Evolutionary conservation across 2,113 vertebrate species (phyloP).

Genomic region (Hystrix cristata): DNA sequence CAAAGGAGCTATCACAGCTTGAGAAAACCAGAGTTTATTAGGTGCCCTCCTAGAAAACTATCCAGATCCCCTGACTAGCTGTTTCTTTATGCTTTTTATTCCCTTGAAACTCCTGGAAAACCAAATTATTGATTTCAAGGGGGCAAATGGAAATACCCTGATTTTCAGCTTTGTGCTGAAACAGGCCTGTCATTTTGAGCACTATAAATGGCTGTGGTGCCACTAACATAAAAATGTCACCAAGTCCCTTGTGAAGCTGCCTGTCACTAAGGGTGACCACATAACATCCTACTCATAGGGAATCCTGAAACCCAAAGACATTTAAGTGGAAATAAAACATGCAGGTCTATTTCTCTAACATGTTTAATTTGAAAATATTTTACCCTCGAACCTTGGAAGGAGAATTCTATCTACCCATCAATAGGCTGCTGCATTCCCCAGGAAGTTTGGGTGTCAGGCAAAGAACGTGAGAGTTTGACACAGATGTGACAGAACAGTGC

Average conservation of each 20-base stretch:
- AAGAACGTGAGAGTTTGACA: background rate
- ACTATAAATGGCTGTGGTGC: background rate
- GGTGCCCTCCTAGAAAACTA: background rate
- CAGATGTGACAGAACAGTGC: background rate
- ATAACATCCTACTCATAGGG: background rate
- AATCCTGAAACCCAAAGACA: background rate
- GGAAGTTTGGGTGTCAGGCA: background rate
- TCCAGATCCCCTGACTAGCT: background rate
- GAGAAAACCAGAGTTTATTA: background rate
- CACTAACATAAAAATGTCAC: background rate
- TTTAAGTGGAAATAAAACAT: constrained; percentile 25
- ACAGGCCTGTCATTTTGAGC: background rate
- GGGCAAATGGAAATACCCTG: background rate
- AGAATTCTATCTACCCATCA: background rate
- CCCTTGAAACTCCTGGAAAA: background rate
- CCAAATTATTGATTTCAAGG: background rate
- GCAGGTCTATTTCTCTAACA: background rate
- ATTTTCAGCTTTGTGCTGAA: constrained; percentile 20
- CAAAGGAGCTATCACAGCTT: background rate
- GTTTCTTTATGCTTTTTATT: background rate
- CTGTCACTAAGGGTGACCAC: background rate
- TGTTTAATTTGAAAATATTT: constrained; percentile 32
- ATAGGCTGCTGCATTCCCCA: background rate
- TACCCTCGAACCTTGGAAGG: background rate
- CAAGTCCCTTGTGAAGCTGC: background rate